Base-by-base conservation (phyloP, 2,113 vertebrate species). In the Syngnathoides biaculeatus region DNA sequence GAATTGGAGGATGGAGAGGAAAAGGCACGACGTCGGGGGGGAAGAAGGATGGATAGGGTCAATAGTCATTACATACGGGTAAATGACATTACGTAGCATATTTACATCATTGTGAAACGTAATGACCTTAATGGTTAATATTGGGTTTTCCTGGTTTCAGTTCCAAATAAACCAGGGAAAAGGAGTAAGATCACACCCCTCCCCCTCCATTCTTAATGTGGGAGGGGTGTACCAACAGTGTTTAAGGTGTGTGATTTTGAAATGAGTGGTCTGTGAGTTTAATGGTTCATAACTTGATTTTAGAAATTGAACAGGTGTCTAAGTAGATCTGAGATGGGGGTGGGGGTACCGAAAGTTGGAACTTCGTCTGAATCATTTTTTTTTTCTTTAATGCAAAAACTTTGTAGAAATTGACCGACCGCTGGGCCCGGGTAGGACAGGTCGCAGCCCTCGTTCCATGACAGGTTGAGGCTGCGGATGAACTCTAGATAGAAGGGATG, bases 401-500 rank as follows among this genome's bases (percentile, higher is more conserved):
- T 17, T 48, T 15, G 12, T 22, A 53, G 8, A 55, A 47, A 20
- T 2, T 2, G 10, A 87, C 94, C 93, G 72, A 96, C 95, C 64
- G 95, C 93, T 0, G 94, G 94, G 55, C 94, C 95, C 0, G 93
- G 93, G 75, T 95, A 96, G 2, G 92, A 94, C 6, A 93, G 87
- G 72, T 96, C 94, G 69, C 95, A 97, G 66, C 93, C 95, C 81
- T 97, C 95, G 68, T 93, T 92, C 95, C 95, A 97, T 1, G 95
- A 97, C 78, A 97, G 93, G 84, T 97, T 96, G 83, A 96, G 94
- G 84, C 95, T 97, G 30, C 95, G 86, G 68, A 96, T 93, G 74
- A 97, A 96, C 89, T 96, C 95, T 45, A 94, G 84, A 74, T 95
- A 97, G 90, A 97, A 96, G 12, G 95, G 95, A 61, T 97, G 95